Evolutionary conservation across 2,797 vertebrate species (phyloP), one percentile per base, ranked within the genome.

Genomic region (Amniataba percoides): DNA sequence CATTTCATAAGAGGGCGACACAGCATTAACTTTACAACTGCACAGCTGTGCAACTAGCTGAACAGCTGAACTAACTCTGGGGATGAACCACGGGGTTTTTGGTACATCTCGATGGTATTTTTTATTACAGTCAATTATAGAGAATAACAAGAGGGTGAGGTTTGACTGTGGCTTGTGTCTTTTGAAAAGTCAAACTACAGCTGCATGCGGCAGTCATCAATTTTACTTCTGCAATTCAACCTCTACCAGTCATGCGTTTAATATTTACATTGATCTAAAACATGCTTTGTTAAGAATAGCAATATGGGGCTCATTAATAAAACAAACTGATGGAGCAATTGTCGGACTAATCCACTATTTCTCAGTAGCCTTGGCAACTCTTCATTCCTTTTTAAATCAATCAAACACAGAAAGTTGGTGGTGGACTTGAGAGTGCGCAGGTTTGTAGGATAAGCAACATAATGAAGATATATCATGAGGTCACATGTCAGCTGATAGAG

Each of bases 321-420:
- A 43, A 49, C 27, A 31, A 52, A 74, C 8, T 51, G n/a, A 56
- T 23, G 10, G 70, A 52, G 48, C 31, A 57, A 61, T 57, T 77
- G 49, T 43, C 52, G 25, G 0, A 70, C 23, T 61, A 70, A 65
- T 80, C 58, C 59, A 66, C 55, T 40, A 40, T 70, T 57, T 46
- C 10, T n/a, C 18, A 25, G 21, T 2, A 36, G 25, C 27, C 4
- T 19, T 70, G 46, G n/a, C 15, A 70, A 59, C 42, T 53, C 27
- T 15, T 51, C n/a, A 64, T 52, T 68, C 62, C n/a, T 21, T 63
- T 67, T 27, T 8, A 80, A 74, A 74, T 74, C 27, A 64, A 16
- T 74, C n/a, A n/a, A n/a, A n/a, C n/a, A 66, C 19, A 31, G 31
- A n/a, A 10, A 4, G 6, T 43, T 58, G 7, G 25, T 43, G 18